phyloP scores from a whole-genome alignment of 2,113 vertebrate species.

The Zosterops lateralis region DNA sequence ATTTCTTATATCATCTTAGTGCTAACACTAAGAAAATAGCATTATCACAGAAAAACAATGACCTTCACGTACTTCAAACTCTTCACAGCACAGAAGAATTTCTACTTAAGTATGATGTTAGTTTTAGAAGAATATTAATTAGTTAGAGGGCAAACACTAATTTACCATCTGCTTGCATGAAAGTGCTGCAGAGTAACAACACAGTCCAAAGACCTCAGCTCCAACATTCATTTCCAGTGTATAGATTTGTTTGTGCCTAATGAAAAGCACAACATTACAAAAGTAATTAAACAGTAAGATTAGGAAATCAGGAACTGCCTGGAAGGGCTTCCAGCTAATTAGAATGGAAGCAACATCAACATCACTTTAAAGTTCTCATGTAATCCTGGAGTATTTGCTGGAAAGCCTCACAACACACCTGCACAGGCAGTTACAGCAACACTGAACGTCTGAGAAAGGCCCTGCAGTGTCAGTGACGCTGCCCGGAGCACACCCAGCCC shows the following conservation, averaged over 20 bases:
- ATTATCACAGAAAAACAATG: background rate
- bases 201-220: background rate
- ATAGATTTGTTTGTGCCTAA: background rate
- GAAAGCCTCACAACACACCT: background rate
- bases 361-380: background rate
- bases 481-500: background rate
- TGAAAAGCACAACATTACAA: background rate
- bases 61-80: background rate
- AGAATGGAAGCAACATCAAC: background rate
- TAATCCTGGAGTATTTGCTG: accelerated
- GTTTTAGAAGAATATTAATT: background rate
- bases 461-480: background rate
- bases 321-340: background rate
- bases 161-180: background rate
- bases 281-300: background rate
- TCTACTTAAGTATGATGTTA: background rate
- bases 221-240: background rate
- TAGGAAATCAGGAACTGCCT: background rate
- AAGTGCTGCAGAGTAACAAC: background rate
- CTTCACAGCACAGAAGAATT: background rate
- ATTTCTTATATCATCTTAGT: background rate
- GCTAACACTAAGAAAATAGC: background rate
- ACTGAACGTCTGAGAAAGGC: background rate
- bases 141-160: background rate
- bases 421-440: background rate